A percentile compares a stretch with the other conserved stretches of the same genome.
Evolutionary conservation across 2,113 vertebrate species (phyloP).

Genomic region (Dicentrarchus labrax): DNA sequence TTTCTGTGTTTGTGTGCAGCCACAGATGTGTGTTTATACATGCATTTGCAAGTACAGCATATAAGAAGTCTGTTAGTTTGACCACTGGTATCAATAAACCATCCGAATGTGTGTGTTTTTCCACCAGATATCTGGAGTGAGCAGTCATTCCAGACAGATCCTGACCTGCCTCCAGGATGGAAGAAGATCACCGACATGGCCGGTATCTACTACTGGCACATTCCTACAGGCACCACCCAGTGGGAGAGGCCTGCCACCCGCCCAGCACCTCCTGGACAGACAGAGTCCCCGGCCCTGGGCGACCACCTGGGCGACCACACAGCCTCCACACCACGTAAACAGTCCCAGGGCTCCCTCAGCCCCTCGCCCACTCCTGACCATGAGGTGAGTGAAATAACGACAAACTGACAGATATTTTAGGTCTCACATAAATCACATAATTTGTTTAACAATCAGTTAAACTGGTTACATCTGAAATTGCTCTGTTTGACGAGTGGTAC

Average conservation of each 20-base stretch:
- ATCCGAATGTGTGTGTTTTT: constrained; percentile 4
- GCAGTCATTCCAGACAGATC: constrained; percentile 94
- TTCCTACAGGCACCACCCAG: constrained; percentile 97
- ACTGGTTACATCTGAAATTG: neutral
- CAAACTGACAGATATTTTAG: constrained; percentile 1
- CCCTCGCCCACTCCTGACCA: constrained; percentile 94
- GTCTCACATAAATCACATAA: neutral
- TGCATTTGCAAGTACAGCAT: neutral
- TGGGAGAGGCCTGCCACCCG: constrained; percentile 92
- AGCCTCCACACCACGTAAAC: constrained; percentile 81
- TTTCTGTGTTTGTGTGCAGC: neutral
- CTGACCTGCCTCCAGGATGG: constrained; percentile 97
- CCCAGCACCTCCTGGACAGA: constrained; percentile 81
- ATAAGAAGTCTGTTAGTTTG: neutral
- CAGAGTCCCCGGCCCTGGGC: constrained; percentile 42
- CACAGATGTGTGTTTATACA: neutral
- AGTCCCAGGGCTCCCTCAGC: constrained; percentile 91
- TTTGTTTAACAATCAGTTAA: neutral
- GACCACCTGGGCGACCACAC: constrained; percentile 53
- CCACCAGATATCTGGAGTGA: constrained; percentile 95
- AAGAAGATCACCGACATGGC: constrained; percentile 95
- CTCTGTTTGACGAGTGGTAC: neutral
- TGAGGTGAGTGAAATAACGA: constrained; percentile 79
- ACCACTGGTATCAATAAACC: neutral
- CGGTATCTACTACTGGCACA: constrained; percentile 98